Percentiles rank a stretch among this genome's conserved stretches.
Evolutionary conservation across 2,888 invertebrate genomes (phyloP).

Genomic region (Machimus atricapillus): DNA sequence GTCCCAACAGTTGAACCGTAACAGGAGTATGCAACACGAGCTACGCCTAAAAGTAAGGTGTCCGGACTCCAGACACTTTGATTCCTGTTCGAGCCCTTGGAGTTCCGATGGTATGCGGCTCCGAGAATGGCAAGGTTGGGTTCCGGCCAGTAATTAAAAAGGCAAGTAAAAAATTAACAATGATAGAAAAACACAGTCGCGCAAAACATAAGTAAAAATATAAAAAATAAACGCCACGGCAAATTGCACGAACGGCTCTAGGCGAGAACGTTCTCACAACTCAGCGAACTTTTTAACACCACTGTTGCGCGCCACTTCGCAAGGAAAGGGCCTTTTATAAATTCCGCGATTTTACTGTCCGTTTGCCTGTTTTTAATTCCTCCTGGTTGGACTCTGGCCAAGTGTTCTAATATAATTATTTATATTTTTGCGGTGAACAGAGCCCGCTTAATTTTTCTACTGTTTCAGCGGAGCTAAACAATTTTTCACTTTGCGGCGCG

Average conservation of each 20-base stretch:
- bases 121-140: neutral
- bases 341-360: neutral
- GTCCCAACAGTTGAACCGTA: neutral
- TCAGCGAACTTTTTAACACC: conserved; percentile 4
- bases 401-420: conserved; percentile 9
- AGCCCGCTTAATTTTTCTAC: conserved; percentile 2
- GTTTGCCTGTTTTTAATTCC: neutral
- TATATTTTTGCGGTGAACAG: neutral
- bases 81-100: neutral
- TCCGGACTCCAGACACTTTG: neutral
- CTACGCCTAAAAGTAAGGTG: neutral
- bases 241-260: conserved; percentile 5
- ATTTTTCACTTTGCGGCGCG: neutral
- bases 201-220: neutral
- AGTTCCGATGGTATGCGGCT: neutral
- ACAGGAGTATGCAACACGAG: neutral
- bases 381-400: neutral
- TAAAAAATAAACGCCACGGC: neutral
- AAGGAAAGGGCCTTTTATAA: neutral
- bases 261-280: neutral
- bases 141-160: neutral
- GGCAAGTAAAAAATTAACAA: neutral
- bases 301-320: neutral
- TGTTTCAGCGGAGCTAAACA: neutral
- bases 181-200: neutral